Conservation (phyloP, 2,113 vertebrate species). For the Nycticorax nycticorax region DNA sequence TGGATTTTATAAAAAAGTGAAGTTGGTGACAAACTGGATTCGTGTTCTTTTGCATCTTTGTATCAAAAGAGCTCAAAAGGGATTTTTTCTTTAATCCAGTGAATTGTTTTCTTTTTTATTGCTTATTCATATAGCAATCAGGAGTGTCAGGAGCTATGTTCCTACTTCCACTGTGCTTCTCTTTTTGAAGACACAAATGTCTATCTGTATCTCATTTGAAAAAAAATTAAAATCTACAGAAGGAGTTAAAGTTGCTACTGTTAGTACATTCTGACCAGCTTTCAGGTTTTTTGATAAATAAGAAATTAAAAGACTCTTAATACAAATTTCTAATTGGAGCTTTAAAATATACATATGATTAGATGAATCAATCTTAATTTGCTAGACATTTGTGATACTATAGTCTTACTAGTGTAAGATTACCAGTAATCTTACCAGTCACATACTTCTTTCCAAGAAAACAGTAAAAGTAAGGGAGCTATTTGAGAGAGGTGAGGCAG, state of each 20-base stretch:
- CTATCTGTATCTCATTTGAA: background rate
- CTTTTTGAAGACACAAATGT: conserved; percentile 5
- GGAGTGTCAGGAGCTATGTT: background rate
- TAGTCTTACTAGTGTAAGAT: background rate
- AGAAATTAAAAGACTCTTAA: background rate
- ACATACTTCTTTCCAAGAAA: conserved; percentile 57
- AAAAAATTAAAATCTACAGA: background rate
- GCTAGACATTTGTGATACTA: background rate
- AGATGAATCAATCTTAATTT: background rate
- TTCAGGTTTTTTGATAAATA: background rate
- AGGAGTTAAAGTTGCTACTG: background rate
- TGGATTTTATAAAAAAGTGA: background rate
- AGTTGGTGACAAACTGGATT: background rate
- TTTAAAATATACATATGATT: background rate
- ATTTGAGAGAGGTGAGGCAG: conserved; percentile 44
- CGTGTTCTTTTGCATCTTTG: background rate
- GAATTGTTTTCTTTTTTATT: background rate
- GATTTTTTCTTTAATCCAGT: background rate
- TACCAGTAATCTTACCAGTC: conserved; percentile 5
- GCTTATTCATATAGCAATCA: background rate
- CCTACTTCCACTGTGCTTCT: background rate
- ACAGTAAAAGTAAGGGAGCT: conserved; percentile 50
- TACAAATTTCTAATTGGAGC: background rate
- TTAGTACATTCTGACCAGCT: background rate
- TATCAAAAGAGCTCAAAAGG: background rate